Percentiles rank a stretch among this genome's conserved stretches.
phyloP scores from a whole-genome alignment of 1,140 invertebrate species.

The Tetragnatha versicolor region DNA sequence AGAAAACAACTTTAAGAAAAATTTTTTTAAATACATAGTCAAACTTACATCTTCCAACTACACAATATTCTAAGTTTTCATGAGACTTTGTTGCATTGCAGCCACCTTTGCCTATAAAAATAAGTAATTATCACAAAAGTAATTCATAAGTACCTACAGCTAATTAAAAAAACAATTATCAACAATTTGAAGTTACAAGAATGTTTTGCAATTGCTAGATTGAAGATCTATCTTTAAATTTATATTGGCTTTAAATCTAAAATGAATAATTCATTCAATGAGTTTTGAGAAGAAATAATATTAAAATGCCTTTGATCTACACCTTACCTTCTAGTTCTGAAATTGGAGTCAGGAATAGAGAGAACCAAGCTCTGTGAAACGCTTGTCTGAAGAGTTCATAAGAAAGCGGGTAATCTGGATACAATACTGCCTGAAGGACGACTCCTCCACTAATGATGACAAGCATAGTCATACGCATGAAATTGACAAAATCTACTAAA shows the following conservation, averaged over 20 bases:
- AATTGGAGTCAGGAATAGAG: conserved; percentile 64
- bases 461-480: conserved; percentile 64
- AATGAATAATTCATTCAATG: not conserved
- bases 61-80: conserved; percentile 6
- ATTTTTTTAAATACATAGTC: not conserved
- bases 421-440: conserved; percentile 64
- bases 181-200: no score
- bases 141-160: not conserved
- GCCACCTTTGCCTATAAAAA: conserved; percentile 22
- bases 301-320: not conserved
- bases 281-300: not conserved
- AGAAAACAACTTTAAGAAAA: not conserved
- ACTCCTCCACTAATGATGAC: conserved; percentile 64
- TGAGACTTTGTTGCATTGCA: conserved; percentile 29
- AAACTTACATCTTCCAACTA: conserved; percentile 44
- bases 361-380: conserved; percentile 63
- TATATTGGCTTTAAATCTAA: not conserved
- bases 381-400: conserved; percentile 60
- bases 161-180: conserved; percentile 12
- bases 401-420: conserved; percentile 63
- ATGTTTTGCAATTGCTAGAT: no score
- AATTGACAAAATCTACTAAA: conserved; percentile 64
- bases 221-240: no score
- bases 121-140: no score
- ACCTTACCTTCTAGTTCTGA: conserved; percentile 61